A percentile compares a stretch with the other conserved stretches of the same genome.
phyloP scores from a whole-genome alignment of 2,888 invertebrate genomes.

The Hypolimnas misippus region DNA sequence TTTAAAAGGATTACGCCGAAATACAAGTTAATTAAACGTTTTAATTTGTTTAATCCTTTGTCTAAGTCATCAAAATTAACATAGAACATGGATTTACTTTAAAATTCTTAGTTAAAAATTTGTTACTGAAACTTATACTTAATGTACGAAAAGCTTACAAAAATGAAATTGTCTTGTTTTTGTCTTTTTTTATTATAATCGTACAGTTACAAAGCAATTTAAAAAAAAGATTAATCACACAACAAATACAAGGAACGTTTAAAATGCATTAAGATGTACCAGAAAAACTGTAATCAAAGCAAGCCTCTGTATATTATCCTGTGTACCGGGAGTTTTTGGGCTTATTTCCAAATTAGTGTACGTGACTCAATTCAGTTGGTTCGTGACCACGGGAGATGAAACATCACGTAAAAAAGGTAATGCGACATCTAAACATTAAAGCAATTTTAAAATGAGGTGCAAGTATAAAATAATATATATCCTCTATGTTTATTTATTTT shows the following conservation, averaged over 20 bases:
- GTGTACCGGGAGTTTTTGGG: conserved; percentile 25
- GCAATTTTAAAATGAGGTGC: not conserved
- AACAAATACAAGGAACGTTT: not conserved
- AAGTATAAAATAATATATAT: not conserved
- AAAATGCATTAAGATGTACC: not conserved
- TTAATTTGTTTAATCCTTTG: not conserved
- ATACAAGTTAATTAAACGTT: conserved; percentile 7
- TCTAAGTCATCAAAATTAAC: not conserved
- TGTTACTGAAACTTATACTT: too few species aligned
- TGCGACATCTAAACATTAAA: conserved; percentile 14
- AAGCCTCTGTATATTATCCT: conserved; percentile 4
- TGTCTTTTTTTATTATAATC: not conserved
- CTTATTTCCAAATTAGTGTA: conserved; percentile 35
- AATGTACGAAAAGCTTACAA: not conserved
- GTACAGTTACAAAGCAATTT: not conserved
- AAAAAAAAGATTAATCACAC: not conserved
- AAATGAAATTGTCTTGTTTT: not conserved
- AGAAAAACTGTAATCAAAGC: not conserved
- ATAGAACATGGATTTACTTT: not conserved
- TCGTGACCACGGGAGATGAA: conserved; percentile 23
- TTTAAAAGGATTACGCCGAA: not conserved
- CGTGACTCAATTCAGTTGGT: conserved; percentile 33
- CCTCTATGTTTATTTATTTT: not conserved
- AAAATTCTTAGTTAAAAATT: too few species aligned
- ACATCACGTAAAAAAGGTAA: conserved; percentile 31